Conservation (phyloP, 2,113 vertebrate species). For the Protomyctophum bolini region DNA sequence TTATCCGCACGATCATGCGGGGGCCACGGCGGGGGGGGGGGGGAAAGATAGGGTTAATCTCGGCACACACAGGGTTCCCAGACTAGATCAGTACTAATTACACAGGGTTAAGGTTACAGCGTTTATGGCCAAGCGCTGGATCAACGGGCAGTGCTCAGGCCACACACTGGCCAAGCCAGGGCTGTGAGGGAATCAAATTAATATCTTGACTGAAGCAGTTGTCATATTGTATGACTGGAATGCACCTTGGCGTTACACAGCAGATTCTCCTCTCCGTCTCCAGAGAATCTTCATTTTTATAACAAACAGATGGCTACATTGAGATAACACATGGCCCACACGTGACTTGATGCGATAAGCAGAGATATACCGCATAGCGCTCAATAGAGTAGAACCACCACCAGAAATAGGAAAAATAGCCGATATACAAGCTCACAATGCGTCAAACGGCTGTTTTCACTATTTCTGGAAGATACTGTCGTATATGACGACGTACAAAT, state of each 20-base stretch:
- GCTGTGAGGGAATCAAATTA: neutral
- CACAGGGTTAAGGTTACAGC: constrained; percentile 51
- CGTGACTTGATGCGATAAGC: neutral
- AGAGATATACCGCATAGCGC: neutral
- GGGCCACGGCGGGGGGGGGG: constrained; percentile 21
- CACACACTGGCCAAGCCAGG: constrained; percentile 21
- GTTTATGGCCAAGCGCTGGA: constrained; percentile 8
- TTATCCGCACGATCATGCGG: constrained; percentile 50
- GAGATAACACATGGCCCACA: neutral
- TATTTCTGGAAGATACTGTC: neutral
- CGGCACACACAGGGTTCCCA: constrained; percentile 44
- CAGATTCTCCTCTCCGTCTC: neutral
- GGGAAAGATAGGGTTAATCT: constrained; percentile 52
- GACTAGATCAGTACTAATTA: constrained; percentile 67
- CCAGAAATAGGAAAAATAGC: too few species aligned
- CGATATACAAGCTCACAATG: constrained; percentile 11
- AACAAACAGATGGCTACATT: neutral
- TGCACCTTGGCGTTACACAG: neutral
- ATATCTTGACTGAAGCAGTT: neutral
- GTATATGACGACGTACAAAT: too few species aligned
- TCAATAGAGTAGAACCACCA: too few species aligned
- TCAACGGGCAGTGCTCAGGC: constrained; percentile 8
- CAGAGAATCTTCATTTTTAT: neutral
- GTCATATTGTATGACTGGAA: neutral
- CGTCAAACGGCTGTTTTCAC: constrained; percentile 29